Evolutionary conservation across 2,888 invertebrate genomes (phyloP), one percentile per base, ranked within the genome.

Genomic region (Phaedon cochleariae): DNA sequence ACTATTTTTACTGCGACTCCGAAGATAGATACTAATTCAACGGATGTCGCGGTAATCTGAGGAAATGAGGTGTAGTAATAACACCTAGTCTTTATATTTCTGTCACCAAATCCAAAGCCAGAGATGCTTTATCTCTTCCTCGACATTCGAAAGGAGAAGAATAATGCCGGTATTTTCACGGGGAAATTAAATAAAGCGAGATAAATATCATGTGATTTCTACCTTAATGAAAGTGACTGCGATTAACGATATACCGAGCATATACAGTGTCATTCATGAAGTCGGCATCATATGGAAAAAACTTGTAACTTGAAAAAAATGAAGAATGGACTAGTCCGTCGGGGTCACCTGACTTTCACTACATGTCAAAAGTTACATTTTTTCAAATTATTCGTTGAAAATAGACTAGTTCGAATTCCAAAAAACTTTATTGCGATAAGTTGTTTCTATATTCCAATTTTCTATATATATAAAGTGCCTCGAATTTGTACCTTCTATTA

Each of bases 71-170:
- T 63, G 59, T 62, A 60, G n/a, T n/a, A n/a, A 55, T 68, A 52
- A 53, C 66, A 69, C 62, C 64, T 70, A 69, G 69, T 63, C 69
- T 69, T 70, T 72, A 70, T 69, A 70, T 70, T 59, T 69, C 69
- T 67, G 73, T 72, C 73, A 73, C 70, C 72, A 67, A 70, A 72
- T 65, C 64, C 41, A 29, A 64, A 61, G 54, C 37, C 59, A 66
- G 68, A 65, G 66, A 69, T 73, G 51, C 52, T 73, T 73, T 73
- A 73, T 73, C 62, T 67, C 71, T 73, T 73, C 73, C 73, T 72
- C 66, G 12, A n/a, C 48, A 22, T 66, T 58, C 65, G 29, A 61
- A 60, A 26, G 41, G 49, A 57, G 46, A 65, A 37, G 62, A 62
- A 49, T 20, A 20, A 59, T 46, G 52, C 21, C 29, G 12, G 37